phyloP scores from a whole-genome alignment of 2,888 invertebrate species.

The Lepidochitona cinerea region DNA sequence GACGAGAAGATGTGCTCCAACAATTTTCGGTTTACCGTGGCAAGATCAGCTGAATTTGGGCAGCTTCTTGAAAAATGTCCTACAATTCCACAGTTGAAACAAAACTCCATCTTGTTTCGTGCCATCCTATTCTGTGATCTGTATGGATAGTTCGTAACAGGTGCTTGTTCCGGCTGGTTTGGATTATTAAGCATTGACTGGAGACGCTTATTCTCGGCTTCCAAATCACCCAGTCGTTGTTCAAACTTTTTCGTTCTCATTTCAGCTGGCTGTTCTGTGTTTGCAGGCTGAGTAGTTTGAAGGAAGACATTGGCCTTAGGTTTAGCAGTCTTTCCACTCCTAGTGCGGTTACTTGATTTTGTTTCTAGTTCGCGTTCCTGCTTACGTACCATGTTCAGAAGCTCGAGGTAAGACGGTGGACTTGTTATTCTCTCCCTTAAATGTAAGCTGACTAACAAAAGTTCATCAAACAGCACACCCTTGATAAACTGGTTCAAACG shows the following conservation, averaged over 20 bases:
- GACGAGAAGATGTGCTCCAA: neutral
- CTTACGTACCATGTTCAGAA: neutral
- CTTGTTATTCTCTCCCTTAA: neutral
- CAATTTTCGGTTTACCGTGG: neutral
- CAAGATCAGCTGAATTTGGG: neutral
- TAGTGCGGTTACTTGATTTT: neutral
- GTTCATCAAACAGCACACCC: neutral
- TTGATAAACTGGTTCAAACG: slow-evolving; percentile 3
- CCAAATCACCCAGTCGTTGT: neutral
- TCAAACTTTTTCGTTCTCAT: neutral
- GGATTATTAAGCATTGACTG: neutral
- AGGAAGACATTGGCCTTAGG: neutral
- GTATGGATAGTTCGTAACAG: neutral
- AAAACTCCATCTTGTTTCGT: neutral
- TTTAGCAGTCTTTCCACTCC: neutral
- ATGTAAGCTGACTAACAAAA: neutral
- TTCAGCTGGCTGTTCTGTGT: too few species aligned
- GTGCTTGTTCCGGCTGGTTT: neutral
- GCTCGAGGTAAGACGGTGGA: neutral
- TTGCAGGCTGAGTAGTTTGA: neutral
- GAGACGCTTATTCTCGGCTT: neutral
- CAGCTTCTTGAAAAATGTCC: neutral
- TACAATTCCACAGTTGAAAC: neutral
- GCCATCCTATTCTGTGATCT: neutral
- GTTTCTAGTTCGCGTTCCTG: neutral